A percentile compares a stretch with the other conserved stretches of the same genome.
Evolutionary conservation across 2,113 vertebrate species (phyloP).

Genomic region (Paraplagusia blochii): DNA sequence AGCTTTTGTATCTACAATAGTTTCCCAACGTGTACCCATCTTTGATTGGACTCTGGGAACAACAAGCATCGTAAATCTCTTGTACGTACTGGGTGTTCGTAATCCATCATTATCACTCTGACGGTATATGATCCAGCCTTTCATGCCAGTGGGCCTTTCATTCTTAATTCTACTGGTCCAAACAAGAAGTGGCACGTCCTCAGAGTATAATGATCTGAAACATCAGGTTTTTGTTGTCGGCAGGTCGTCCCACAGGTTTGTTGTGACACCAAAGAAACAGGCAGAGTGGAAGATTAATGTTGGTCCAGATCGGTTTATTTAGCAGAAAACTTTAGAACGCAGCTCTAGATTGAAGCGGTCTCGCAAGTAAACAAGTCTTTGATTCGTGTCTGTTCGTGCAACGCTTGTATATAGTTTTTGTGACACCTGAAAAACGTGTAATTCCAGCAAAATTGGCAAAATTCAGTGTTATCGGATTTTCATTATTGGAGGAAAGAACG

Average conservation of each 20-base stretch:
- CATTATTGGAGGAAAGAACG: too few species aligned
- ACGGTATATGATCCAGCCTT: neutral
- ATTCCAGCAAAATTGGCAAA: too few species aligned
- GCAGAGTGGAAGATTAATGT: neutral
- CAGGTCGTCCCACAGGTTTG: neutral
- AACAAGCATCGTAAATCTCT: constrained; percentile 13
- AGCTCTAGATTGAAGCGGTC: too few species aligned
- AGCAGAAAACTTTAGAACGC: neutral
- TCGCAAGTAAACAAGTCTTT: too few species aligned
- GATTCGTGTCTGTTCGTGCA: too few species aligned
- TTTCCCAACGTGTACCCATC: constrained; percentile 1
- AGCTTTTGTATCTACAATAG: neutral
- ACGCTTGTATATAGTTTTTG: too few species aligned
- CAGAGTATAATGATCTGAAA: neutral
- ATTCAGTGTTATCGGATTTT: too few species aligned
- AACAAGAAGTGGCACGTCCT: neutral
- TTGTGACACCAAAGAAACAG: neutral
- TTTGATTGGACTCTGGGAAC: neutral
- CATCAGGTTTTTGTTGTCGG: neutral
- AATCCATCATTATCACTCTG: constrained; percentile 6
- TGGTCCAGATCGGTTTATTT: neutral
- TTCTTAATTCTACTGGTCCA: neutral
- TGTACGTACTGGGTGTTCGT: constrained; percentile 12
- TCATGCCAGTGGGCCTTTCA: neutral
- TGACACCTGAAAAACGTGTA: too few species aligned